These are phyloP conservation scores for Diploscapter pachys DNA, from an alignment of 1,140 invertebrate genomes.

Conservation along the genomic window DNA sequence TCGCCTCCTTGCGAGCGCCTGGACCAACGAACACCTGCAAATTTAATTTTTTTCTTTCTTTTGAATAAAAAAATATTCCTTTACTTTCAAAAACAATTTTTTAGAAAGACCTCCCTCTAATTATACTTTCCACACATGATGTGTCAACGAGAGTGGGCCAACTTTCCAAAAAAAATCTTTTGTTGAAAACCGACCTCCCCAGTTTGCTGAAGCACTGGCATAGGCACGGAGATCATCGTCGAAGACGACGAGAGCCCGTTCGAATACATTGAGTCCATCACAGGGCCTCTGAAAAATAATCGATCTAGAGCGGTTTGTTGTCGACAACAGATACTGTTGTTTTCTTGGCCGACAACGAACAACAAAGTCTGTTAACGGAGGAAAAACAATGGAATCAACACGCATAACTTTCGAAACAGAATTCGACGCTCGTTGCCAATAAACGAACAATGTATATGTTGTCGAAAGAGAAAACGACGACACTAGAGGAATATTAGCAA, in stretches of 20 bases:
- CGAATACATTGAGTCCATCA: not conserved
- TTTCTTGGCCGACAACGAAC: too few relatives aligned
- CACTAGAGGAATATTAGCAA: too few relatives aligned
- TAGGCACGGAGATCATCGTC: slow-evolving; percentile 21
- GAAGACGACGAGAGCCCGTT: not conserved
- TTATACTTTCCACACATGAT: not conserved
- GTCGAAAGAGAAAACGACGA: too few relatives aligned
- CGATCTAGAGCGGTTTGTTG: too few relatives aligned
- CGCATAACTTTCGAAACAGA: too few relatives aligned
- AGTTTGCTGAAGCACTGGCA: slow-evolving; percentile 48
- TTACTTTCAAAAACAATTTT: not conserved
- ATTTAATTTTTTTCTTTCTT: not conserved
- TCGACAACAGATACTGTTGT: too few relatives aligned
- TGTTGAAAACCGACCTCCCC: slow-evolving; percentile 42
- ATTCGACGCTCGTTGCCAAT: too few relatives aligned
- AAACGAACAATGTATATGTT: too few relatives aligned
- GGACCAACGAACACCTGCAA: slow-evolving; percentile 74
- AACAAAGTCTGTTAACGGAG: too few relatives aligned
- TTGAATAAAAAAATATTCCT: not conserved
- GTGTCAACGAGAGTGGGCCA: not conserved
- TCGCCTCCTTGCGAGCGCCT: slow-evolving; percentile 66
- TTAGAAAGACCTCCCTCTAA: not conserved
- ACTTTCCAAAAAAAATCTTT: slow-evolving; percentile 1
- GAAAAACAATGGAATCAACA: too few relatives aligned
- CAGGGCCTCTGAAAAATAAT: too few relatives aligned